A percentile compares a stretch with the other conserved stretches of the same genome.
Conservation (phyloP, 1,140 invertebrate species). For the Drosophila pallidifrons region DNA sequence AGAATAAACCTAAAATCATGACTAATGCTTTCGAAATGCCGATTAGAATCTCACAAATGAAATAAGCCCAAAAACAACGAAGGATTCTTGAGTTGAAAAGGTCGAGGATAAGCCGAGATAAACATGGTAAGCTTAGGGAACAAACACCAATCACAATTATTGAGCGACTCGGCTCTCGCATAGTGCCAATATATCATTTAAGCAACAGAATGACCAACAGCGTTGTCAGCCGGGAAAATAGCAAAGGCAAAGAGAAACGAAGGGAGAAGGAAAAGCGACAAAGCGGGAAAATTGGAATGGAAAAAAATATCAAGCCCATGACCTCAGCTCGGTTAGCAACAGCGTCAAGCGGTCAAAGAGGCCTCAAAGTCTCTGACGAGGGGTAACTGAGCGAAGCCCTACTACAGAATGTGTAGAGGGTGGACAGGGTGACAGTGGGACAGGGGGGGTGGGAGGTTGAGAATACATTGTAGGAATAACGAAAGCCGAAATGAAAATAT, state of each 20-base stretch:
- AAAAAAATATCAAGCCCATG: conserved; percentile 32
- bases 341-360: conserved; percentile 10
- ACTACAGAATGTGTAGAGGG: conserved; percentile 2
- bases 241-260: background rate
- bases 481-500: conserved; percentile 50
- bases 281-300: conserved; percentile 22
- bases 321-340: conserved; percentile 38
- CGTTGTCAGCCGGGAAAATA: background rate
- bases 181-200: conserved; percentile 24
- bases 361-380: background rate
- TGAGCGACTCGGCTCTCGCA: background rate
- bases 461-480: conserved; percentile 19
- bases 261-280: background rate
- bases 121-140: conserved; percentile 7
- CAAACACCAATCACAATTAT: conserved; percentile 28
- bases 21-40: background rate
- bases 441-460: background rate
- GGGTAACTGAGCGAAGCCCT: conserved; percentile 38
- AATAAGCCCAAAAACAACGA: background rate
- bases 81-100: conserved; percentile 7
- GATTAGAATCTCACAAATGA: conserved; percentile 1
- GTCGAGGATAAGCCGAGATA: conserved; percentile 17
- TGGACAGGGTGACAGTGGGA: background rate
- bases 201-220: conserved; percentile 3
- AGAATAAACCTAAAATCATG: background rate